These are phyloP conservation scores for Cercocebus atys DNA, from an alignment of 2,113 vertebrate species.

Conservation along the genomic window DNA sequence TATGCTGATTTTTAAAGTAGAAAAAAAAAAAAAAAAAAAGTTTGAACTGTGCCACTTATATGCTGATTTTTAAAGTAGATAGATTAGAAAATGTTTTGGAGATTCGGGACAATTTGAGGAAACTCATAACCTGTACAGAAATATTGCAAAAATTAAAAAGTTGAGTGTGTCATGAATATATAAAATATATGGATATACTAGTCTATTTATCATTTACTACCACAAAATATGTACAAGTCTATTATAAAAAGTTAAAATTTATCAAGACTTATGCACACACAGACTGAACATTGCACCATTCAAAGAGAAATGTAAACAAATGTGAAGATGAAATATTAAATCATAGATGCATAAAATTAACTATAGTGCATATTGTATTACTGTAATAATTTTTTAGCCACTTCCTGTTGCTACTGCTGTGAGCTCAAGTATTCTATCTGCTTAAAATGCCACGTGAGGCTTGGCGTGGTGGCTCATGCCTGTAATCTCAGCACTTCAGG, in stretches of 20 bases:
- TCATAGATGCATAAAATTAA: neutral
- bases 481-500: too few relatives aligned
- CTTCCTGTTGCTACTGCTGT: neutral
- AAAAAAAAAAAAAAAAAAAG: neutral
- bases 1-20: neutral
- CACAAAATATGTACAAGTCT: neutral
- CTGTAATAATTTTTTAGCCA: neutral
- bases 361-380: neutral
- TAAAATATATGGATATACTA: neutral
- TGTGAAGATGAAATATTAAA: neutral
- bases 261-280: neutral
- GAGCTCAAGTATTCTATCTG: neutral
- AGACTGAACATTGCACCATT: neutral
- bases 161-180: neutral
- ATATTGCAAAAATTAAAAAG: neutral
- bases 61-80: neutral
- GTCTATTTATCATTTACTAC: neutral
- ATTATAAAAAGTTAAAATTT: neutral
- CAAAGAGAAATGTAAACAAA: neutral
- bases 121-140: neutral
- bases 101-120: neutral
- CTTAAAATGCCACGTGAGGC: neutral
- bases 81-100: neutral
- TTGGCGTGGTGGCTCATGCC: rapidly evolving
- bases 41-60: neutral